Percentiles rank a stretch among this genome's conserved stretches.
These are phyloP conservation scores for Scomber scombrus DNA, from an alignment of 2,113 vertebrate species.

Conservation along the genomic window DNA sequence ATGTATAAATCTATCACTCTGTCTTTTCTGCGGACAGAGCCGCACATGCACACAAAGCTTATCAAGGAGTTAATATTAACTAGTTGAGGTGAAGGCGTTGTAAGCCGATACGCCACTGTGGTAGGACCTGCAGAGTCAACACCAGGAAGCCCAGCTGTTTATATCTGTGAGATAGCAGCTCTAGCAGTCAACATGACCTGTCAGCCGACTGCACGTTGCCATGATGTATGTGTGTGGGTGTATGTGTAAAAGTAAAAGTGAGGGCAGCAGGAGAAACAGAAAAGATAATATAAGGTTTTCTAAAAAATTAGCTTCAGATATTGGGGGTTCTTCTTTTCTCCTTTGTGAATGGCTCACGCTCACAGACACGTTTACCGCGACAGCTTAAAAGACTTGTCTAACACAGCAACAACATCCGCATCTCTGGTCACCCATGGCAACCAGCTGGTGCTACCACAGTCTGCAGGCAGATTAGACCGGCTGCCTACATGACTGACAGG, in stretches of 20 bases:
- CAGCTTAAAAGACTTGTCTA: conserved; percentile 19
- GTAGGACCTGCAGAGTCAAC: conserved; percentile 37
- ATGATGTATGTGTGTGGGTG: background rate
- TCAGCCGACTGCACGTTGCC: background rate
- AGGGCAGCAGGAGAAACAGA: background rate
- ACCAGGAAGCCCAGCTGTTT: conserved; percentile 4
- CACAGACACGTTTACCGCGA: background rate
- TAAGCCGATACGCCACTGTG: conserved; percentile 1
- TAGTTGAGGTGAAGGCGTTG: conserved; percentile 22
- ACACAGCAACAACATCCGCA: conserved; percentile 57
- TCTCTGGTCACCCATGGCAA: conserved; percentile 65
- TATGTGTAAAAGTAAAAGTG: background rate
- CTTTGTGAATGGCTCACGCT: background rate
- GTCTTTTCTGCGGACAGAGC: background rate
- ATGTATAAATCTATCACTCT: conserved; percentile 10
- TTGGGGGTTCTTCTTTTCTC: background rate
- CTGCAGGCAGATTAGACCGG: conserved; percentile 22
- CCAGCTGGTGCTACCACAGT: conserved; percentile 22
- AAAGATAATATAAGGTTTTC: background rate
- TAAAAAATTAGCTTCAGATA: background rate
- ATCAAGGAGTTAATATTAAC: conserved; percentile 74
- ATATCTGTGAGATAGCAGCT: background rate
- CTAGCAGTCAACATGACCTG: background rate
- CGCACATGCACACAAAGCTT: conserved; percentile 15
- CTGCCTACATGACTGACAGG: conserved; percentile 25